These are phyloP conservation scores for Mustelus asterias DNA, from an alignment of 2,113 vertebrate species.

Conservation along the genomic window DNA sequence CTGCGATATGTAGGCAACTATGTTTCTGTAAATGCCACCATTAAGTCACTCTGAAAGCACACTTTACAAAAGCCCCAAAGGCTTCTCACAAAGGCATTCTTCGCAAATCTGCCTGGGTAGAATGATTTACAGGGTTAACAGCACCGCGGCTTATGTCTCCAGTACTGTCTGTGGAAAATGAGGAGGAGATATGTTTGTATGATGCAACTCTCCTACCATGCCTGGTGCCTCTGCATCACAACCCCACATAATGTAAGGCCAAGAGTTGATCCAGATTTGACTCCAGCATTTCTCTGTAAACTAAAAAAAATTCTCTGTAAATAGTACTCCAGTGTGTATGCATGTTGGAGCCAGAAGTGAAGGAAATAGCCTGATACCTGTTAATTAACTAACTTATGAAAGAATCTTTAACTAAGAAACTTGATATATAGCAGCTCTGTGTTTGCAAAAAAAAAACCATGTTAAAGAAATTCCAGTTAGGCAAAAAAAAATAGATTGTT, in stretches of 20 bases:
- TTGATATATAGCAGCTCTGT: background rate
- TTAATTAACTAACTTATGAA: background rate
- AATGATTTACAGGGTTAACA: conserved; percentile 24
- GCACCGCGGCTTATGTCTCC: background rate
- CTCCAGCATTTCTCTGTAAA: conserved; percentile 27
- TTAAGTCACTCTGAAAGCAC: background rate
- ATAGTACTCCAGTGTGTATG: conserved; percentile 15
- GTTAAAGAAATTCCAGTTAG: background rate
- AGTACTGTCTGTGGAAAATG: background rate
- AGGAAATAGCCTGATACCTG: background rate
- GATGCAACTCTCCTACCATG: conserved; percentile 3
- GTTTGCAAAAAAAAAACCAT: background rate
- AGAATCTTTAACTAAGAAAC: background rate
- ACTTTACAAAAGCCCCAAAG: background rate
- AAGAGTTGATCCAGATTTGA: conserved; percentile 24
- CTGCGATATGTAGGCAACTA: background rate
- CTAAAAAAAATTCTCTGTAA: conserved; percentile 19
- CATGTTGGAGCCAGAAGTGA: conserved; percentile 32
- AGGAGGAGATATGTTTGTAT: background rate
- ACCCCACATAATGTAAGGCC: background rate
- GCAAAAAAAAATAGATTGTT: background rate
- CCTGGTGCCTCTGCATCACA: background rate
- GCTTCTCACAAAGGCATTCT: background rate
- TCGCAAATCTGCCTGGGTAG: background rate
- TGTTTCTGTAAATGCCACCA: background rate